These are phyloP conservation scores for Drosophila serrata DNA, from an alignment of 1,140 invertebrate genomes.

Conservation along the genomic window DNA sequence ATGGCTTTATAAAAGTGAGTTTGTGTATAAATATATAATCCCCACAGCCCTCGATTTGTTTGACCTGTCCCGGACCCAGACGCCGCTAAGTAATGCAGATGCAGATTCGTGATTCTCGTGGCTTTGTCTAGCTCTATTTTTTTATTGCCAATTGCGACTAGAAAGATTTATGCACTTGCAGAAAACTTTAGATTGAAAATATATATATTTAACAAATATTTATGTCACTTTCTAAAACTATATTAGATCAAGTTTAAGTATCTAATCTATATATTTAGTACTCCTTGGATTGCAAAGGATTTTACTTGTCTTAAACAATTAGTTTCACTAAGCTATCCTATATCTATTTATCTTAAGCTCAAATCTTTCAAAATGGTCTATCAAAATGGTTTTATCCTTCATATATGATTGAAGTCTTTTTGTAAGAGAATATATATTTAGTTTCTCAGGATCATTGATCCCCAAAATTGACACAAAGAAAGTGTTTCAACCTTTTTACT, in stretches of 20 bases:
- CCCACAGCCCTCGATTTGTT: slow-evolving; percentile 2
- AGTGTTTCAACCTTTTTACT: background rate
- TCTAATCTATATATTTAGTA: background rate
- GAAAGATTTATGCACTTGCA: slow-evolving; percentile 15
- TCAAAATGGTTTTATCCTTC: no score
- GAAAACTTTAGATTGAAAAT: slow-evolving; percentile 9
- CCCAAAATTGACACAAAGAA: background rate
- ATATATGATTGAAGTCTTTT: background rate
- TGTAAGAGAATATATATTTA: no score
- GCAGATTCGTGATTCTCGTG: slow-evolving; percentile 53
- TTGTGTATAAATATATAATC: background rate
- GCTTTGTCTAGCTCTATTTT: slow-evolving; percentile 15
- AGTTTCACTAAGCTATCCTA: background rate
- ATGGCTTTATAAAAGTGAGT: background rate
- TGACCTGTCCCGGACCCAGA: slow-evolving; percentile 36
- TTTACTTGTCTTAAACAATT: no score
- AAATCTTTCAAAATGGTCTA: no score
- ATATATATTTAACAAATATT: no score
- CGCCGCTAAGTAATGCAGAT: slow-evolving; percentile 39
- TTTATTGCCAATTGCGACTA: slow-evolving; percentile 4
- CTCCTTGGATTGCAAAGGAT: background rate
- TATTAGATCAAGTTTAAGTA: background rate
- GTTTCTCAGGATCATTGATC: background rate
- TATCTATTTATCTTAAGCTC: background rate
- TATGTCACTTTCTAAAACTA: background rate